phyloP scores from a whole-genome alignment of 2,888 invertebrate species.

The Amphipyra berbera region DNA sequence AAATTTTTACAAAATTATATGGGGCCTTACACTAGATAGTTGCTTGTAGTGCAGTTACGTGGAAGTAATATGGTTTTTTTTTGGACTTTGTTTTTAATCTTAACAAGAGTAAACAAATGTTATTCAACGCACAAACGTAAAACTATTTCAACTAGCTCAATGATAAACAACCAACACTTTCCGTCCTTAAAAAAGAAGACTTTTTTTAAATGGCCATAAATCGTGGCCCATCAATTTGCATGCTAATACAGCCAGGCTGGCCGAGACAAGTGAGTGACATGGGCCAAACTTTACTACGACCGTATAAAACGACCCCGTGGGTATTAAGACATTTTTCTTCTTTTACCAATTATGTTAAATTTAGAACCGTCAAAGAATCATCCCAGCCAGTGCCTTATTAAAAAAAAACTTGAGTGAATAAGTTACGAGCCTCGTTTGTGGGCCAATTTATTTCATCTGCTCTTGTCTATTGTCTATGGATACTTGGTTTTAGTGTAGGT shows the following conservation, averaged over 20 bases:
- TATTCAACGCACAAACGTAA: conserved; percentile 6
- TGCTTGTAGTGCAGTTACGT: too few species aligned
- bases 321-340: conserved; percentile 82
- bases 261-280: conserved; percentile 83
- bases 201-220: conserved; percentile 62
- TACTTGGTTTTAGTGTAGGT: conserved; percentile 23
- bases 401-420: conserved; percentile 68
- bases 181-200: conserved; percentile 43
- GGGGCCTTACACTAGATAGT: too few species aligned
- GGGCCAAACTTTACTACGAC: conserved; percentile 72
- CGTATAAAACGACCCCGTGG: conserved; percentile 75
- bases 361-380: conserved; percentile 68
- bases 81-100: too few species aligned
- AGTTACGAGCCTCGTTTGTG: conserved; percentile 61
- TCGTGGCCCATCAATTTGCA: conserved; percentile 82
- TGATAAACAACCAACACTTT: conserved; percentile 22
- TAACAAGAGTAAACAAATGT: too few species aligned
- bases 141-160: not conserved
- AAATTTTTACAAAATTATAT: too few species aligned
- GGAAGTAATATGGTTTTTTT: too few species aligned
- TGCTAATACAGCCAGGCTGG: conserved; percentile 77
- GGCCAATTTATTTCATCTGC: conserved; percentile 61
- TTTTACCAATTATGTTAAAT: conserved; percentile 78
- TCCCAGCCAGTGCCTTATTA: conserved; percentile 60
- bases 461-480: conserved; percentile 26